These are phyloP conservation scores for Monoplex corrugatus DNA, from an alignment of 2,888 invertebrate species.

Conservation along the genomic window DNA sequence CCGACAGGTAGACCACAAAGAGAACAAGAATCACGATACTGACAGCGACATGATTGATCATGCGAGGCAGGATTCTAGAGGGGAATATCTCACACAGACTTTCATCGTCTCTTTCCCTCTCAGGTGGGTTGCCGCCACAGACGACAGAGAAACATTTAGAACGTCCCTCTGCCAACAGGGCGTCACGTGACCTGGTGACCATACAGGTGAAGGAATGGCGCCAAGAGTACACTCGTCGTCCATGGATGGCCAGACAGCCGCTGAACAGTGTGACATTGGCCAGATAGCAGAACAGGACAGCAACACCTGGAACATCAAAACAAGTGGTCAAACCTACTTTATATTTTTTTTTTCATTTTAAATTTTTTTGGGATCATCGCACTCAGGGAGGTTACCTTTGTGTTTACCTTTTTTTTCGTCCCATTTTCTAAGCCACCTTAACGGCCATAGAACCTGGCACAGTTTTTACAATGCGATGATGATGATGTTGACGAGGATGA, in stretches of 20 bases:
- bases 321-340: too few relatives aligned
- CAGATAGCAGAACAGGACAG: slow-evolving; percentile 74
- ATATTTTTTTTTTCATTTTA: too few relatives aligned
- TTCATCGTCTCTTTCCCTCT: slow-evolving; percentile 60
- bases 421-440: too few relatives aligned
- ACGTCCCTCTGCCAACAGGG: slow-evolving; percentile 55
- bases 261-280: slow-evolving; percentile 74
- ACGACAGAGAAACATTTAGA: slow-evolving; percentile 74
- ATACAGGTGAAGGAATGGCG: slow-evolving; percentile 67
- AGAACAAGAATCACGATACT: slow-evolving; percentile 61
- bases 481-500: too few relatives aligned
- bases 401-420: too few relatives aligned
- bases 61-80: slow-evolving; percentile 60
- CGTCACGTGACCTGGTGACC: slow-evolving; percentile 57
- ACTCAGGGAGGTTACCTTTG: too few relatives aligned
- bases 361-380: too few relatives aligned
- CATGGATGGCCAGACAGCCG: slow-evolving; percentile 73
- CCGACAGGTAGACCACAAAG: slow-evolving; percentile 65
- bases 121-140: slow-evolving; percentile 65
- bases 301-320: slow-evolving; percentile 69
- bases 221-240: slow-evolving; percentile 61
- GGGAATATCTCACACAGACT: slow-evolving; percentile 68
- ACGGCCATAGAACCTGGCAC: too few relatives aligned
- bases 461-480: too few relatives aligned
- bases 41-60: slow-evolving; percentile 29